Conservation (phyloP, 1,140 invertebrate genomes). For the Plectus sambesii region DNA sequence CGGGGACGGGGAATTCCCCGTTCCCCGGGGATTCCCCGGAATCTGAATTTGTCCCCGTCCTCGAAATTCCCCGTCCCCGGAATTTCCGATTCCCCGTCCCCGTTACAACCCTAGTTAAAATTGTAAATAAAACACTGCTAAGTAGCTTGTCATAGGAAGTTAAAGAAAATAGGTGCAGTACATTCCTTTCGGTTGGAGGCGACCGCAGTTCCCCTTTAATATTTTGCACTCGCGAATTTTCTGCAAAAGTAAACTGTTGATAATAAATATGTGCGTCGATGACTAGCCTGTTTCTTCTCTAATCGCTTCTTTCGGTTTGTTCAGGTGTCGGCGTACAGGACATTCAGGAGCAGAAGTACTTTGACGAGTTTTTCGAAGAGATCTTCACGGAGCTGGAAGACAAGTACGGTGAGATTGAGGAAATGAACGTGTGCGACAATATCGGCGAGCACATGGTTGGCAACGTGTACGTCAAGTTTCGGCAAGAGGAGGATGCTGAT, state of each 20-base stretch:
- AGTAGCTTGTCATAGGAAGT: too few relatives aligned
- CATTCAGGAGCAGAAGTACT: constrained; percentile 96
- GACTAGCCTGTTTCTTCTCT: neutral
- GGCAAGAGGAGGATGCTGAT: constrained; percentile 95
- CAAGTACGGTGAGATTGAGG: constrained; percentile 97
- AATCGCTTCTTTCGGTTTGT: constrained; percentile 16
- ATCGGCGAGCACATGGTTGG: constrained; percentile 93
- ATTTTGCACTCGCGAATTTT: too few relatives aligned
- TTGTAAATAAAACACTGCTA: neutral
- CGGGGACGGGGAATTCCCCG: too few relatives aligned
- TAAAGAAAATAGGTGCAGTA: neutral
- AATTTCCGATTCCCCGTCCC: too few relatives aligned
- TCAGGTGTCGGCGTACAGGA: constrained; percentile 56
- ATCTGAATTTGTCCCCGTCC: too few relatives aligned
- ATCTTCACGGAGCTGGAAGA: constrained; percentile 96
- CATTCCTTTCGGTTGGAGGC: neutral
- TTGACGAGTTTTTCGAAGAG: constrained; percentile 99
- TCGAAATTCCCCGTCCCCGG: too few relatives aligned
- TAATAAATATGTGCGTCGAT: neutral
- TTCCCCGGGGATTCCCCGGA: too few relatives aligned
- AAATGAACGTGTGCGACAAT: constrained; percentile 99
- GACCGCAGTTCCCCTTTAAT: neutral
- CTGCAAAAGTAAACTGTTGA: too few relatives aligned
- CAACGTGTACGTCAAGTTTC: constrained; percentile 84
- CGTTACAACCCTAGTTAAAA: too few relatives aligned